A percentile compares a stretch with the other conserved stretches of the same genome.
Evolutionary conservation across 2,888 invertebrate genomes (phyloP).

Genomic region (Pammene aurita): DNA sequence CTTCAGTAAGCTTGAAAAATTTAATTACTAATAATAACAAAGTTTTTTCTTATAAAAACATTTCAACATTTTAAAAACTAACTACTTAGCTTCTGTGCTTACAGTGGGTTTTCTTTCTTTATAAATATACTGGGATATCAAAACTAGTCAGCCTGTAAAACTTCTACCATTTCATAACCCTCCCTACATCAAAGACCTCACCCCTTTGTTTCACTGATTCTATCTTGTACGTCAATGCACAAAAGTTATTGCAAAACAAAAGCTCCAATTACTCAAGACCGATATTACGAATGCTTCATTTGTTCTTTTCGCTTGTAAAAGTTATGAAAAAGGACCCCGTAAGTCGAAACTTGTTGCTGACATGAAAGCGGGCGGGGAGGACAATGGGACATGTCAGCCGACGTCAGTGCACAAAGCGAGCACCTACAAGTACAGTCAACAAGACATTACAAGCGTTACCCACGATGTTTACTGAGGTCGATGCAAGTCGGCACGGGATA

Average conservation of each 20-base stretch:
- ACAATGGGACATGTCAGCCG: constrained; percentile 71
- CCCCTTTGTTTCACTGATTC: constrained; percentile 21
- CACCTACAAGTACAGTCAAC: constrained; percentile 66
- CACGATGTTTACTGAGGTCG: constrained; percentile 46
- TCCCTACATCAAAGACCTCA: constrained; percentile 26
- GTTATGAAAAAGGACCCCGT: constrained; percentile 44
- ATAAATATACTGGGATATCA: neutral
- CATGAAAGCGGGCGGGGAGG: constrained; percentile 63
- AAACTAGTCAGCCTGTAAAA: neutral
- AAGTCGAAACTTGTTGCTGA: constrained; percentile 63
- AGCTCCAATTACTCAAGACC: constrained; percentile 37
- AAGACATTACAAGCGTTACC: constrained; percentile 73
- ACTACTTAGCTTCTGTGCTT: too few species aligned
- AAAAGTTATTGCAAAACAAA: constrained; percentile 37
- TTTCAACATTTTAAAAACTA: too few species aligned
- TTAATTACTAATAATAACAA: too few species aligned
- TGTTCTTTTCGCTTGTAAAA: constrained; percentile 40
- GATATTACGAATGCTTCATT: constrained; percentile 38
- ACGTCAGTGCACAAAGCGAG: constrained; percentile 73
- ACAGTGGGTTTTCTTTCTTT: too few species aligned
- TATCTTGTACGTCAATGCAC: constrained; percentile 32
- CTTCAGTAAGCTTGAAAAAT: neutral
- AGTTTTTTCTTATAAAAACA: too few species aligned
- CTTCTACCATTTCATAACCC: neutral
- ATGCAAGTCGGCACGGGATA: too few species aligned